Evolutionary conservation across 1,140 invertebrate genomes (phyloP).

Genomic region (Liolophura sinensis): DNA sequence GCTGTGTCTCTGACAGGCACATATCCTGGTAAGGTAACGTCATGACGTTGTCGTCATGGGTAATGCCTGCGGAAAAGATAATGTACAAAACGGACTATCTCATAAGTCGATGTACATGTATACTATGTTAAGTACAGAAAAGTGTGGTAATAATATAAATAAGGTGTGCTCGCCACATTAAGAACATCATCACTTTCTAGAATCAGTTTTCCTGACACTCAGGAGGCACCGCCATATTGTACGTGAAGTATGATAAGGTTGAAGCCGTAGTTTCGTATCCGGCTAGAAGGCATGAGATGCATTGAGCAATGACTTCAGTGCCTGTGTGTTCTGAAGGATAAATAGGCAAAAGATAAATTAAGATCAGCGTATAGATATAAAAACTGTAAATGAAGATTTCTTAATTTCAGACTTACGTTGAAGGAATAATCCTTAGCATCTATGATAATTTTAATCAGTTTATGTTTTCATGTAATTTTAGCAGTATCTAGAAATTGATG

Average conservation of each 20-base stretch:
- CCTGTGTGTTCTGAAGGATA: slow-evolving; percentile 17
- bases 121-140: too few species aligned
- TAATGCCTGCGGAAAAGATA: slow-evolving; percentile 3
- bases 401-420: too few species aligned
- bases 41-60: slow-evolving; percentile 63
- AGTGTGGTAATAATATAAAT: too few species aligned
- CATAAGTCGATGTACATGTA: too few species aligned
- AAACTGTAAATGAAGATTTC: too few species aligned
- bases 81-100: too few species aligned
- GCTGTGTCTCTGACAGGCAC: slow-evolving; percentile 35
- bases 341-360: too few species aligned
- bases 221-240: slow-evolving; percentile 65
- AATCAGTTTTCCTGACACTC: slow-evolving; percentile 63
- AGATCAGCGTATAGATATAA: too few species aligned
- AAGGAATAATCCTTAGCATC: too few species aligned
- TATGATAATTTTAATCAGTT: too few species aligned
- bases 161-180: slow-evolving; percentile 37
- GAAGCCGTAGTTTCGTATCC: slow-evolving; percentile 69
- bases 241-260: slow-evolving; percentile 62
- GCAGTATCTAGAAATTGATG: too few species aligned
- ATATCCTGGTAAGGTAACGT: slow-evolving; percentile 65
- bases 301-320: slow-evolving; percentile 69
- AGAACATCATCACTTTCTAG: slow-evolving; percentile 61
- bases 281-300: slow-evolving; percentile 69
- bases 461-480: too few species aligned